These are phyloP conservation scores for Drosophila setosimentum DNA, from an alignment of 2,888 invertebrate genomes.

Conservation along the genomic window DNA sequence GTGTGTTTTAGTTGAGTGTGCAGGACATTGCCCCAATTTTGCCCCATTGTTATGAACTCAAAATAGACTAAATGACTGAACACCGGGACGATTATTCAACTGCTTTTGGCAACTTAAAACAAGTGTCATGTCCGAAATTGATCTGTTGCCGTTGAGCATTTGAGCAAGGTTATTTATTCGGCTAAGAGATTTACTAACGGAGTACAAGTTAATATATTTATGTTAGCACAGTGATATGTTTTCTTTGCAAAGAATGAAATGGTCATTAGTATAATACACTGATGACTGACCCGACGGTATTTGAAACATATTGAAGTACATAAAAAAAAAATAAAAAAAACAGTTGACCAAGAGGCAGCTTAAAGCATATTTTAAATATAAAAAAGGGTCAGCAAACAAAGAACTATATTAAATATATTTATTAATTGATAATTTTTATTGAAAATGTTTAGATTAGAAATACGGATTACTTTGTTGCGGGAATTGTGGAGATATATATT, in stretches of 20 bases:
- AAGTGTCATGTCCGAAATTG: slow-evolving; percentile 7
- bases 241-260: not conserved
- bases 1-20: slow-evolving; percentile 30
- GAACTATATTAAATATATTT: not conserved
- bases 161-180: not conserved
- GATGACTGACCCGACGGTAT: not conserved
- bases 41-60: slow-evolving; percentile 1
- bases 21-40: slow-evolving; percentile 33
- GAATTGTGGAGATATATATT: not conserved
- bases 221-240: not conserved
- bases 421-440: too few relatives aligned
- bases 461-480: not conserved
- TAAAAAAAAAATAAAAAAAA: not conserved
- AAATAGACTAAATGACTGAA: not conserved
- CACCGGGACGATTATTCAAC: slow-evolving; percentile 10
- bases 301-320: not conserved
- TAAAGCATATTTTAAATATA: not conserved
- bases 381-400: not conserved
- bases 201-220: not conserved
- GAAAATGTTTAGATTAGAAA: not conserved
- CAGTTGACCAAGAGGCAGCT: not conserved
- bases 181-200: not conserved
- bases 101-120: slow-evolving; percentile 8
- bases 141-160: slow-evolving; percentile 5
- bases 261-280: not conserved